Evolutionary conservation across 2,888 invertebrate species (phyloP), one percentile per base, ranked within the genome.

Genomic region (Rhingia rostrata): DNA sequence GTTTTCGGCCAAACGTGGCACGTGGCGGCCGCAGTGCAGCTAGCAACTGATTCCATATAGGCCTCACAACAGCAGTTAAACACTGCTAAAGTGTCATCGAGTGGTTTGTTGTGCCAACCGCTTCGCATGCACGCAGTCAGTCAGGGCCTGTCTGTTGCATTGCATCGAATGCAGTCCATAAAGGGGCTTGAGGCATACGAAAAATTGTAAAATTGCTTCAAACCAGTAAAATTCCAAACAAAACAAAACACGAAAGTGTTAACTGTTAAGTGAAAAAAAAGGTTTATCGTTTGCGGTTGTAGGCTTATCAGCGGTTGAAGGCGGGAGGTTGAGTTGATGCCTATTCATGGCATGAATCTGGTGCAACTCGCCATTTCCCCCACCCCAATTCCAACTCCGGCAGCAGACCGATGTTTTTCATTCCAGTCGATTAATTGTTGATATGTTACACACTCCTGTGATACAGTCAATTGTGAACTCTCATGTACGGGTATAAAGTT

Each of bases 41-140:
- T 22, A 22, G 22, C 22, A 22, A 22, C 22, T 2, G 22, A 22
- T 22, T 22, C 22, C 67, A 51, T 49, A 56, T 58, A 54, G 56
- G 32, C 64, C 56, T 41, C 79, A 73, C 61, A 64, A 58, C 79
- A 47, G 66, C 78, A 78, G 82, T 79, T 79, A 74, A 84, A 84
- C 79, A 84, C 64, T 74, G 83, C 63, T 64, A 74, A 79, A 84
- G 73, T 84, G 83, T 84, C 83, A 84, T 79, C 69, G 79, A 84
- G 83, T 79, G 79, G 83, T 79, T 79, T 84, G 79, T 79, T 79
- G 58, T 74, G 58, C 83, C 79, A 83, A 79, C 79, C 79, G 73
- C 73, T 53, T 49, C 67, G 67, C 63, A 14, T 67, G 64, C 73
- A 61, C 75, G 56, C 45, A 79, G 73, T 63, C 49, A 69, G 54